Evolutionary conservation across 2,888 invertebrate genomes (phyloP), one percentile per base, ranked within the genome.

Genomic region (Pachymerium ferrugineum): DNA sequence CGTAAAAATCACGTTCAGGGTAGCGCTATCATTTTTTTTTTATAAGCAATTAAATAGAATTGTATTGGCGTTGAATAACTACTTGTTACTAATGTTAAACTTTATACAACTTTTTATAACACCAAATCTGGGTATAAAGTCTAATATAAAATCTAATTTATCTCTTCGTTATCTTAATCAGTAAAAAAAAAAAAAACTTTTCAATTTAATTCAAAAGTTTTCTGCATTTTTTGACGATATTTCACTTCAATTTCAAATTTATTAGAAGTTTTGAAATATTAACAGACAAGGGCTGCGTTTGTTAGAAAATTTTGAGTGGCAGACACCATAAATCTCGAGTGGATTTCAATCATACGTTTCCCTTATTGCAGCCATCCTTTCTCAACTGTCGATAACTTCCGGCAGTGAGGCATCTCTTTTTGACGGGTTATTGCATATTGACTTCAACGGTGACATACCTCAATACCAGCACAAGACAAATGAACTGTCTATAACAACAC

Each of bases 301-400:
- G 16, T 54, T 54, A 22, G 22, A 22, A 8, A 54, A 54, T 54
- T 54, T 54, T 54, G 47, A 54, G 47, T 54, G 47, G 47, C 47
- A 54, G 19, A 19, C 19, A 8, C 47, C 47, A 54, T 54, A 54
- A 54, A 54, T 54, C 47, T 54, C 47, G 6, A 5, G 47, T 22
- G 47, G 47, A 54, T 54, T 54, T 54, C 47, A 54, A 54, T 54
- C 47, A 54, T 54, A 54, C 47, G 47, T 54, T 54, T 54, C 47
- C 47, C 19, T 54, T 54, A 54, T 54, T 54, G 47, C 47, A 22
- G 47, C 47, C 47, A 54, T 54, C 47, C 47, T 54, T 54, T n/a
- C 47, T 16, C 47, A 54, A 54, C 47, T 54, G 47, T 54, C 47
- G 47, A 54, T 54, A 54, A 54, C n/a, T 54, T 54, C 22, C 47